Evolutionary conservation across 2,113 vertebrate genomes (phyloP).

Genomic region (Thermophis baileyi): DNA sequence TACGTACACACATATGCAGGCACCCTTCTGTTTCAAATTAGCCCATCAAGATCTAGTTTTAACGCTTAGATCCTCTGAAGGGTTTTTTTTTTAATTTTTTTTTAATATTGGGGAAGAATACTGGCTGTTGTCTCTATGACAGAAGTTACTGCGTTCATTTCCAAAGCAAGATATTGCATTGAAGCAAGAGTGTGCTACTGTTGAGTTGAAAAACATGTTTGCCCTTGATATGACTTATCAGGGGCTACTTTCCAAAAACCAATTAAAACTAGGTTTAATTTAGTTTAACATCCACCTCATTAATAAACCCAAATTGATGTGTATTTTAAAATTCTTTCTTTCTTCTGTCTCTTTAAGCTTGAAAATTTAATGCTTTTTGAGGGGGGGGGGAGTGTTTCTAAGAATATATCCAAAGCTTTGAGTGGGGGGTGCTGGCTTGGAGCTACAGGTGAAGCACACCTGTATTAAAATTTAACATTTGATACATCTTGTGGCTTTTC

Average conservation of each 20-base stretch:
- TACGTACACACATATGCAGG: not conserved
- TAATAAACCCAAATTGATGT: not conserved
- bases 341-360: not conserved
- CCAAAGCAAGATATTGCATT: constrained; percentile 4
- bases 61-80: not conserved
- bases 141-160: not conserved
- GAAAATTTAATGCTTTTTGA: not conserved
- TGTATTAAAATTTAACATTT: not conserved
- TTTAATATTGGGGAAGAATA: constrained; percentile 2
- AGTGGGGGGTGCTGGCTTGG: not conserved
- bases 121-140: not conserved
- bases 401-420: not conserved
- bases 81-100: not conserved
- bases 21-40: not conserved
- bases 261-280: not conserved
- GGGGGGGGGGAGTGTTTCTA: not conserved
- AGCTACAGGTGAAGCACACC: not conserved
- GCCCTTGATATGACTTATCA: not conserved
- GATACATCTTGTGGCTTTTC: not conserved
- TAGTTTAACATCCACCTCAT: not conserved
- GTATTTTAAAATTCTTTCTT: not conserved
- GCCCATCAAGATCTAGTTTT: not conserved
- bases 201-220: not conserved
- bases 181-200: not conserved
- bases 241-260: not conserved